Percentiles rank a stretch among this genome's conserved stretches.
Conservation (phyloP, 2,888 invertebrate species). For the Bimastos eiseni region DNA sequence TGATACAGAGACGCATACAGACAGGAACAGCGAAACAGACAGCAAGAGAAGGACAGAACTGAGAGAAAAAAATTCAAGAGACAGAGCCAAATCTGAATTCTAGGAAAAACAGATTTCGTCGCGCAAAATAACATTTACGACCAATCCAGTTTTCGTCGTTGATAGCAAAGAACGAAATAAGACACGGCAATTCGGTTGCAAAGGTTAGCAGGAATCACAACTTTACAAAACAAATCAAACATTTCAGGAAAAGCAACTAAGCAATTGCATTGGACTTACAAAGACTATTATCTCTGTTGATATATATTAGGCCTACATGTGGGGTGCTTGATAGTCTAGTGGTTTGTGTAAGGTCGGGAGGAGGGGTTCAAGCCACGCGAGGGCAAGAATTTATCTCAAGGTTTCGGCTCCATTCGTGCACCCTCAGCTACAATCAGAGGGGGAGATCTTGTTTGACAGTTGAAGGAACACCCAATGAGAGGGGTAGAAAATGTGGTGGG, state of each 20-base stretch:
- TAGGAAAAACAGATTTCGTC: background rate
- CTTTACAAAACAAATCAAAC: slow-evolving; percentile 5
- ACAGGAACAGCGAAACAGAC: background rate
- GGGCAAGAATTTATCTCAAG: too few relatives aligned
- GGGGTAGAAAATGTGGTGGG: too few relatives aligned
- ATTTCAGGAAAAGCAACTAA: background rate
- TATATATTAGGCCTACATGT: too few relatives aligned
- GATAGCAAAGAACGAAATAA: background rate
- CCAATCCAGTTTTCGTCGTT: background rate
- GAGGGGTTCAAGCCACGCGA: too few relatives aligned
- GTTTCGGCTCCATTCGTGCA: too few relatives aligned
- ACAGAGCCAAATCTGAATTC: background rate
- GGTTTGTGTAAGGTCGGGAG: too few relatives aligned
- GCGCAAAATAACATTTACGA: background rate
- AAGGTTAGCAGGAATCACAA: background rate
- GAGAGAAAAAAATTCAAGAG: background rate
- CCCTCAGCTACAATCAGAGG: too few relatives aligned
- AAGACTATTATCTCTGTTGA: background rate
- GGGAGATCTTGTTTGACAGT: too few relatives aligned
- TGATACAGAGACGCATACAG: background rate
- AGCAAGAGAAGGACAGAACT: background rate
- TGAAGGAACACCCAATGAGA: too few relatives aligned
- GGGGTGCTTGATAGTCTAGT: background rate
- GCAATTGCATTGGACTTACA: background rate
- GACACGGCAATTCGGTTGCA: background rate